Percentiles rank a stretch among this genome's conserved stretches.
phyloP scores from a whole-genome alignment of 2,113 vertebrate species.

The Dasyurus viverrinus region DNA sequence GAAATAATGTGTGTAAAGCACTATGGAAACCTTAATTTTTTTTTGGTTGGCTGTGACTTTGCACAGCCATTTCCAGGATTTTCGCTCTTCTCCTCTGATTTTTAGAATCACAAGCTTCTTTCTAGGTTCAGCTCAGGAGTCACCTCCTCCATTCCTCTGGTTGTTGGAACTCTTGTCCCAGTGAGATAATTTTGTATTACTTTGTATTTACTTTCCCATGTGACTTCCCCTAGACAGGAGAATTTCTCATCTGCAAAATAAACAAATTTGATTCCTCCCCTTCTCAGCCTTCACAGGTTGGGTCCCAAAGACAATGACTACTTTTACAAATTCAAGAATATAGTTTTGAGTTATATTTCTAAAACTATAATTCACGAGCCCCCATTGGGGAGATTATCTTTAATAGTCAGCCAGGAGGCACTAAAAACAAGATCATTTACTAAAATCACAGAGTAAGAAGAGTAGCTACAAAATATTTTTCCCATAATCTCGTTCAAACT shows the following conservation, averaged over 20 bases:
- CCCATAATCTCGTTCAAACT: not conserved
- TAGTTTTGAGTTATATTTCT: not conserved
- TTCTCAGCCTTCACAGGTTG: not conserved
- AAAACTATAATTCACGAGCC: not conserved
- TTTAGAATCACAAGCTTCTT: not conserved
- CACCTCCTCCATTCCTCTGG: too few relatives aligned
- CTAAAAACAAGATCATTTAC: not conserved
- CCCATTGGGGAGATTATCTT: not conserved
- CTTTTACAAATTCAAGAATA: not conserved
- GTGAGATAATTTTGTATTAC: not conserved
- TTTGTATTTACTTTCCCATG: not conserved
- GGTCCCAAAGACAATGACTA: not conserved
- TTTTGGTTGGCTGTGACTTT: not conserved
- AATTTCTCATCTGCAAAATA: not conserved
- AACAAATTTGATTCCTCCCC: not conserved
- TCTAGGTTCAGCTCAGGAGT: not conserved
- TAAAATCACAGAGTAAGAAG: not conserved
- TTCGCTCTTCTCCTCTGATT: not conserved
- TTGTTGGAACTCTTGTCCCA: too few relatives aligned
- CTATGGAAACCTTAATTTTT: too few relatives aligned
- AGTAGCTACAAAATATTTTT: not conserved
- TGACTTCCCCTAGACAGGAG: not conserved
- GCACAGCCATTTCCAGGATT: not conserved
- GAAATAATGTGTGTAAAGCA: too few relatives aligned
- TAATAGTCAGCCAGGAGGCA: not conserved